phyloP scores from a whole-genome alignment of 1,140 invertebrate species.

The Drosophila serrata region DNA sequence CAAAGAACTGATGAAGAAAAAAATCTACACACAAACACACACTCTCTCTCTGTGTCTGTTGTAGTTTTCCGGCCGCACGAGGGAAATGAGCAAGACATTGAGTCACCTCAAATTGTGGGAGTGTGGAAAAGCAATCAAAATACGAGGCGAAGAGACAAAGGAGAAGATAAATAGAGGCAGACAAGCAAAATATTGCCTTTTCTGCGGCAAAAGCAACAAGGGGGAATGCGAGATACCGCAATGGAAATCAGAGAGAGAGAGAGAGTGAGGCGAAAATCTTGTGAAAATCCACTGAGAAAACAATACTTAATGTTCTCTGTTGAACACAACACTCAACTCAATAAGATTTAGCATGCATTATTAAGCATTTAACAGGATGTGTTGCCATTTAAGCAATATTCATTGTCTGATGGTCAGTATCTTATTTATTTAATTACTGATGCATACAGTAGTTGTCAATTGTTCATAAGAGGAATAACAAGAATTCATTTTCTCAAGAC shows the following conservation, averaged over 20 bases:
- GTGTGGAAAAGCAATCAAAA: constrained; percentile 80
- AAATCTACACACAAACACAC: constrained; percentile 18
- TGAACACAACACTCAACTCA: constrained; percentile 8
- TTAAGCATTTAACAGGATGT: constrained; percentile 7
- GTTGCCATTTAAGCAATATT: no score
- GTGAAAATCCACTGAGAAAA: constrained; percentile 1
- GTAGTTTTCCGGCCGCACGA: constrained; percentile 65
- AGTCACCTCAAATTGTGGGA: constrained; percentile 67
- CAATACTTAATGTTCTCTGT: not conserved
- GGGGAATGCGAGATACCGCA: constrained; percentile 3
- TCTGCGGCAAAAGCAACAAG: constrained; percentile 53
- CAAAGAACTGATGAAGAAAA: constrained; percentile 38
- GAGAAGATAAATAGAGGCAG: constrained; percentile 79
- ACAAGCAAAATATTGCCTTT: constrained; percentile 81
- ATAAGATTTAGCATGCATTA: constrained; percentile 14
- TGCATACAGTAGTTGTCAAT: no score
- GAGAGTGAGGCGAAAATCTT: constrained; percentile 5
- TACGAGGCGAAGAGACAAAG: constrained; percentile 65
- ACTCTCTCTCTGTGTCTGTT: not conserved
- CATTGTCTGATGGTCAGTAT: not conserved
- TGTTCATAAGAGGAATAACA: not conserved
- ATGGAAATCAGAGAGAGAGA: constrained; percentile 15
- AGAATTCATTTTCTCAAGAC: not conserved
- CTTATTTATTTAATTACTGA: not conserved
- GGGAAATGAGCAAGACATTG: constrained; percentile 83